Evolutionary conservation across 2,797 vertebrate species (phyloP).

Genomic region (Buceros bicornis): DNA sequence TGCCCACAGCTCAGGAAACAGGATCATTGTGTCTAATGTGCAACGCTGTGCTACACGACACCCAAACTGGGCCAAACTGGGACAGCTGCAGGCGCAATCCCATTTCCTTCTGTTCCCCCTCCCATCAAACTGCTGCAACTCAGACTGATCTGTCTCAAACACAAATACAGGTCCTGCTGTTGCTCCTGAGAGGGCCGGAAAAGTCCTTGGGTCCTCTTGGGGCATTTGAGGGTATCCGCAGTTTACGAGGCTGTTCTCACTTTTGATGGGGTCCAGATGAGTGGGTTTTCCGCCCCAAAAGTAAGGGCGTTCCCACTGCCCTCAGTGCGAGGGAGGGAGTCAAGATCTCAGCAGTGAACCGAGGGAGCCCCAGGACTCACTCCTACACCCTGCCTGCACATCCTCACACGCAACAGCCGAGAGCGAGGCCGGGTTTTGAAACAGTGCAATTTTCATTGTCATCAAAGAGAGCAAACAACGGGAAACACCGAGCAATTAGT

Average conservation of each 20-base stretch:
- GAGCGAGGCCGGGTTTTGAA: not conserved
- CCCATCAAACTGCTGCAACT: not conserved
- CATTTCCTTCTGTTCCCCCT: not conserved
- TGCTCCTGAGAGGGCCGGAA: not conserved
- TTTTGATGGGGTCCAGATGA: not conserved
- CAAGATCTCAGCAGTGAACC: not conserved
- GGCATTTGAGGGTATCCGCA: not conserved
- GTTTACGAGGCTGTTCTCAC: not conserved
- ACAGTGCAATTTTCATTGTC: not conserved
- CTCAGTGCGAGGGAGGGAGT: not conserved
- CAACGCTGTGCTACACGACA: not conserved
- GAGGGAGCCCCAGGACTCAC: not conserved
- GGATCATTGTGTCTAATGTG: accelerated
- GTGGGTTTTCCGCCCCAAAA: not conserved
- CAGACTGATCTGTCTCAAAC: slow-evolving; percentile 21
- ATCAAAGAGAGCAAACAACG: not conserved
- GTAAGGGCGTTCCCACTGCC: not conserved
- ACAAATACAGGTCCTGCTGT: not conserved
- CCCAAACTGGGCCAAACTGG: not conserved
- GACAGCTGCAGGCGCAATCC: not conserved
- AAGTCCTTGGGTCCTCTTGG: not conserved
- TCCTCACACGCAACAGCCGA: not conserved
- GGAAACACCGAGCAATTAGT: not conserved
- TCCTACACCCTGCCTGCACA: not conserved
- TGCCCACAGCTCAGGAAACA: not conserved